Conservation (phyloP, 2,113 vertebrate genomes). For the Varanus salvator region DNA sequence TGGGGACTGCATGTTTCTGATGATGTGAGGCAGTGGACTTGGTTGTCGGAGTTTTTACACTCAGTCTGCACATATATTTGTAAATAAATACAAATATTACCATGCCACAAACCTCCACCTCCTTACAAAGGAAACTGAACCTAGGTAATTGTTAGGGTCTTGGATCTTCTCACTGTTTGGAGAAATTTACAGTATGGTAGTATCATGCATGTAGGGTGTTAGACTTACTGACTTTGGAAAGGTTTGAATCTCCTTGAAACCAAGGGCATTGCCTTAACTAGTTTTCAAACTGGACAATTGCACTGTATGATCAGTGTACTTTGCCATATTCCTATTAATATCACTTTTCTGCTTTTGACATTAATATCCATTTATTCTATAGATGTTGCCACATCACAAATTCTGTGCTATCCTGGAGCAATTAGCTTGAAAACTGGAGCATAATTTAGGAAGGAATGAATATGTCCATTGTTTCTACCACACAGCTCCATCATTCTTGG, state of each 20-base stretch:
- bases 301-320: not conserved
- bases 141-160: not conserved
- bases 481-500: not conserved
- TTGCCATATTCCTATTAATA: conserved; percentile 2
- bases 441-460: conserved; percentile 16
- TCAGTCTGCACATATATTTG: not conserved
- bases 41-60: not conserved
- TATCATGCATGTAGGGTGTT: too few relatives aligned
- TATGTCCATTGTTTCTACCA: not conserved
- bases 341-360: conserved; percentile 5
- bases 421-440: conserved; percentile 1
- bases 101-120: not conserved
- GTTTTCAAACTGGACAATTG: not conserved
- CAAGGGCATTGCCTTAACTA: conserved; percentile 4
- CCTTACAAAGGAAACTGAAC: not conserved
- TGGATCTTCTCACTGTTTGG: not conserved
- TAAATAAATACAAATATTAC: not conserved
- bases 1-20: not conserved
- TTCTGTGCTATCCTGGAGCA: not conserved
- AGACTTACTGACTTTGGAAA: not conserved
- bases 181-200: not conserved
- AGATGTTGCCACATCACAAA: not conserved
- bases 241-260: conserved; percentile 19
- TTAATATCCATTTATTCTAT: conserved; percentile 17
- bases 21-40: not conserved